Percentiles rank a stretch among this genome's conserved stretches.
phyloP scores from a whole-genome alignment of 1,140 invertebrate genomes.

The Zaprionus ornatus region DNA sequence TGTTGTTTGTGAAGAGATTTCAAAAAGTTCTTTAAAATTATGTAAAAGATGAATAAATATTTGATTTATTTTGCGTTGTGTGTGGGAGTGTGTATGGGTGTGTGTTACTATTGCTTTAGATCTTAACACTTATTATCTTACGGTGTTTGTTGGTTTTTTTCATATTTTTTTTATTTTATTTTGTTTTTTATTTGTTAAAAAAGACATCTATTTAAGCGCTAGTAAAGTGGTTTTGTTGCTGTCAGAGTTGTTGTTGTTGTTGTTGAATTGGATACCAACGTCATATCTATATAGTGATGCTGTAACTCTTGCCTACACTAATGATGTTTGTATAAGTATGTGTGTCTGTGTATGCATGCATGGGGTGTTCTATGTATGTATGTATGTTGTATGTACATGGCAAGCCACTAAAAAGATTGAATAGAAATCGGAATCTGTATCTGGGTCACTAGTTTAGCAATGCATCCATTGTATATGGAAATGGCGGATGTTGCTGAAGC shows the following conservation, averaged over 20 bases:
- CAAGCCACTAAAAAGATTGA: conserved; percentile 69
- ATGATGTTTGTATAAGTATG: conserved; percentile 42
- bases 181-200: conserved; percentile 41
- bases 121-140: conserved; percentile 79
- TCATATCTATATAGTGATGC: conserved; percentile 70
- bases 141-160: conserved; percentile 54
- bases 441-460: conserved; percentile 85
- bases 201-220: conserved; percentile 78
- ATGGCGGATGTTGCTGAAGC: conserved; percentile 84
- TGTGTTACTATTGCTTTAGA: conserved; percentile 55
- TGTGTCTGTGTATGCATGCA: not conserved
- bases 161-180: conserved; percentile 26
- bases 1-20: conserved; percentile 49
- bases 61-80: conserved; percentile 59
- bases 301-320: conserved; percentile 71
- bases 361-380: conserved; percentile 37
- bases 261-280: conserved; percentile 45
- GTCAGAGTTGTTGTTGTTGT: conserved; percentile 39
- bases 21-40: conserved; percentile 54
- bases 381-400: conserved; percentile 72
- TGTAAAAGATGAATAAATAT: conserved; percentile 78
- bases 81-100: not conserved
- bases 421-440: conserved; percentile 10
- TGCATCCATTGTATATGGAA: conserved; percentile 87
- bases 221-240: conserved; percentile 76